Evolutionary conservation across 1,140 invertebrate genomes (phyloP).

Genomic region (Argopecten irradians): DNA sequence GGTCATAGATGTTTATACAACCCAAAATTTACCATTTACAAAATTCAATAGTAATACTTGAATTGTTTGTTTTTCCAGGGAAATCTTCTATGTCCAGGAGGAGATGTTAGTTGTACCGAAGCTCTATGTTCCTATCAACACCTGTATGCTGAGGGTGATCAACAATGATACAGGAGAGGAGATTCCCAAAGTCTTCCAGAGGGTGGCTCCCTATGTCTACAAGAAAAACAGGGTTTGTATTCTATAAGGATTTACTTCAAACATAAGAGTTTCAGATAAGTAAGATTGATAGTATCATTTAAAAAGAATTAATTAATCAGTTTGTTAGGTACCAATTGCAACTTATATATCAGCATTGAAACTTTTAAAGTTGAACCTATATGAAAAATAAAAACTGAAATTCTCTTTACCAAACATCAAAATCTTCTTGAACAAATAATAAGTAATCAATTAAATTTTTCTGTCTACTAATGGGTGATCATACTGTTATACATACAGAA

Average conservation of each 20-base stretch:
- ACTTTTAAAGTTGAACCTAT: no score
- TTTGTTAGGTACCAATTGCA: no score
- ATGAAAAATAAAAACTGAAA: no score
- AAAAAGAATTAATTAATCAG: no score
- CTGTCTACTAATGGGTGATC: background rate
- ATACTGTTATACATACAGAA: conserved; percentile 61
- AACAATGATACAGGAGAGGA: conserved; percentile 76
- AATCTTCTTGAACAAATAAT: background rate
- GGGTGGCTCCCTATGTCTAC: conserved; percentile 75
- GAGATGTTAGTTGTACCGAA: conserved; percentile 74
- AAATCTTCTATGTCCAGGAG: conserved; percentile 75
- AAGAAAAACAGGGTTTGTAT: conserved; percentile 74
- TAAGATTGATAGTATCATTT: no score
- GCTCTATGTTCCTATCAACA: conserved; percentile 71
- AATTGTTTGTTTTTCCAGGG: conserved; percentile 61
- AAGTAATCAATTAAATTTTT: background rate
- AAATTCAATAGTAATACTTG: no score
- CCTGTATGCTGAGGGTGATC: conserved; percentile 74
- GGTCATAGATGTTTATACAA: no score
- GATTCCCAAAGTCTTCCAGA: conserved; percentile 75
- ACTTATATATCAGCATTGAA: background rate
- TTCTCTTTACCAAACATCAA: background rate
- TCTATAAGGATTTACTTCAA: no score
- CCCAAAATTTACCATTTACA: no score
- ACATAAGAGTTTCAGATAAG: background rate